A percentile compares a stretch with the other conserved stretches of the same genome.
Evolutionary conservation across 1,140 invertebrate genomes (phyloP).

Genomic region (Schmidtea mediterranea): DNA sequence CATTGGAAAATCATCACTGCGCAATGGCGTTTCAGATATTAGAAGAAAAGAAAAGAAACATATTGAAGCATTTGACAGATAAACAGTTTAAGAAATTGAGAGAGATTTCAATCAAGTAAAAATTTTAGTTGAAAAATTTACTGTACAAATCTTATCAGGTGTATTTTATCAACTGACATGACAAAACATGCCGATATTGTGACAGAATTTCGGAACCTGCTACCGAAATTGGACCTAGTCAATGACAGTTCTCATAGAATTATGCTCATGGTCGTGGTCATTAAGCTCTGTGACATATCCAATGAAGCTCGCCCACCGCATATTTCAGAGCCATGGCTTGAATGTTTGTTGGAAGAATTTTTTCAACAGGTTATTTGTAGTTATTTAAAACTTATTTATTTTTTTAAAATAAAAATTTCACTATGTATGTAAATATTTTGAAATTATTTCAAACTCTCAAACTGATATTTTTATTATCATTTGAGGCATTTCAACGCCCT

Average conservation of each 20-base stretch:
- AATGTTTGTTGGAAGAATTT: conserved; percentile 27
- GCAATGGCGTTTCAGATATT: conserved; percentile 54
- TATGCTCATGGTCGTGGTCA: conserved; percentile 25
- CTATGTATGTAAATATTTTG: too few species aligned
- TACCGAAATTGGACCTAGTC: conserved; percentile 12
- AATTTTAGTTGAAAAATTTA: conserved; percentile 3
- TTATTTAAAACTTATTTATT: too few species aligned
- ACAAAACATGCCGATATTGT: conserved; percentile 25
- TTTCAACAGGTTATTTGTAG: conserved; percentile 28
- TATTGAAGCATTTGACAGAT: conserved; percentile 37
- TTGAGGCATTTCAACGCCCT: too few species aligned
- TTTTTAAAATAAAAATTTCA: too few species aligned
- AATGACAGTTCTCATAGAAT: conserved; percentile 2
- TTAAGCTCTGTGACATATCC: conserved; percentile 29
- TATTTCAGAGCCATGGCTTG: conserved; percentile 27
- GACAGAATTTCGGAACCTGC: conserved; percentile 21
- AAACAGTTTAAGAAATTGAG: conserved; percentile 32
- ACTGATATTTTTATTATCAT: too few species aligned
- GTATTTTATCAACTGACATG: conserved; percentile 29
- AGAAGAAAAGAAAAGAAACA: conserved; percentile 34
- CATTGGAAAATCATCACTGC: conserved; percentile 61
- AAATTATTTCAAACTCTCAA: neutral
- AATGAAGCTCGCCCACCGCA: conserved; percentile 28
- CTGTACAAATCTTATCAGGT: neutral
- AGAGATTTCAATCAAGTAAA: conserved; percentile 4